These are phyloP conservation scores for Perca schrenkii DNA, from an alignment of 2,113 vertebrate genomes.

Conservation along the genomic window DNA sequence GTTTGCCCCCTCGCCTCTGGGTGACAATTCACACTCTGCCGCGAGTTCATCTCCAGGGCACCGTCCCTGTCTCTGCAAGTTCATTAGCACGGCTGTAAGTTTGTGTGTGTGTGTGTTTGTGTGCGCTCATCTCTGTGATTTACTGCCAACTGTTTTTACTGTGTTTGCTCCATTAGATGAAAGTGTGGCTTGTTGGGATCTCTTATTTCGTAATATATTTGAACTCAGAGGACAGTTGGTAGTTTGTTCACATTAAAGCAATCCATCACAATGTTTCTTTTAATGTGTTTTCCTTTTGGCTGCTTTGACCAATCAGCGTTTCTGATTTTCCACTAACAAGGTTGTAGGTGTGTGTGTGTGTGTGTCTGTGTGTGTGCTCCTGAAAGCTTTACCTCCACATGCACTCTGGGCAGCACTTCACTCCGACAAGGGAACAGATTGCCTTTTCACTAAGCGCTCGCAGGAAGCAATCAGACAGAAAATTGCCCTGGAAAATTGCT, in stretches of 20 bases:
- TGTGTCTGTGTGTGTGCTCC: conserved; percentile 37
- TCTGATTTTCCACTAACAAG: conserved; percentile 30
- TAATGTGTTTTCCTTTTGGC: conserved; percentile 15
- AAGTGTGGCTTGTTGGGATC: neutral
- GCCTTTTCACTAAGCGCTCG: conserved; percentile 72
- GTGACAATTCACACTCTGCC: conserved; percentile 81
- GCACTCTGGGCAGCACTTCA: conserved; percentile 60
- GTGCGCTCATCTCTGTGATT: conserved; percentile 25
- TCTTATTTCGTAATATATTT: neutral
- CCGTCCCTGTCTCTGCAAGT: conserved; percentile 68
- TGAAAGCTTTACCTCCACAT: conserved; percentile 51
- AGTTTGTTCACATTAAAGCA: neutral
- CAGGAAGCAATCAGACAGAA: conserved; percentile 84
- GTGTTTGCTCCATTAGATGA: neutral
- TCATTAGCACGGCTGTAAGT: conserved; percentile 76
- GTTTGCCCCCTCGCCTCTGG: conserved; percentile 79
- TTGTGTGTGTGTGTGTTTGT: conserved; percentile 24
- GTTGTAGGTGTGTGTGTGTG: conserved; percentile 9
- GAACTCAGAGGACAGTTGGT: neutral
- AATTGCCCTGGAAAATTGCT: conserved; percentile 80
- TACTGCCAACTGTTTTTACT: neutral
- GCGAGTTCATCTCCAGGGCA: conserved; percentile 83
- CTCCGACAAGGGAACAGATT: conserved; percentile 74
- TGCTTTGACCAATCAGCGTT: conserved; percentile 19
- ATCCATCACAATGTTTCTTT: neutral